Percentiles rank a stretch among this genome's conserved stretches.
Evolutionary conservation across 2,888 invertebrate species (phyloP).

Genomic region (Macrosiphum euphorbiae): DNA sequence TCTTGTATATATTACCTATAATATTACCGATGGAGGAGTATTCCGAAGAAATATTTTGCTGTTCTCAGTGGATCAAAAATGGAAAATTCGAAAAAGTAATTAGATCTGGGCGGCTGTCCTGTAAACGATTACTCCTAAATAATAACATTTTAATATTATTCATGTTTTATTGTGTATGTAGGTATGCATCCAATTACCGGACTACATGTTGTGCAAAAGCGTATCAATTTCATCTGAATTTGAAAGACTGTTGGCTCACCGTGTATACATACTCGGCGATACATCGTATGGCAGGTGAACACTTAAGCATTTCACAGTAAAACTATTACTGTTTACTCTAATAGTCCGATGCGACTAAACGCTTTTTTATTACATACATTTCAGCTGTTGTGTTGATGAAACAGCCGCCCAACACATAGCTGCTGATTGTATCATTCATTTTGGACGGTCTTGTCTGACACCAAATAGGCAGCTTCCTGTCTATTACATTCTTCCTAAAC

Average conservation of each 20-base stretch:
- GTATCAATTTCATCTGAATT: slow-evolving; percentile 76
- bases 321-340: not conserved
- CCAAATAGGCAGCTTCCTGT: slow-evolving; percentile 82
- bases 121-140: not conserved
- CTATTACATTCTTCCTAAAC: slow-evolving; percentile 79
- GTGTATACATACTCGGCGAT: slow-evolving; percentile 87
- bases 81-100: slow-evolving; percentile 78
- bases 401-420: slow-evolving; percentile 90
- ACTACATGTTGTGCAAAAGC: slow-evolving; percentile 80
- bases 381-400: slow-evolving; percentile 90
- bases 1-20: not conserved
- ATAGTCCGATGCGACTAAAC: not conserved
- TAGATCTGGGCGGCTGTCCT: slow-evolving; percentile 53
- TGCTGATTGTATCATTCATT: slow-evolving; percentile 90
- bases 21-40: not conserved
- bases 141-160: not conserved
- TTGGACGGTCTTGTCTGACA: slow-evolving; percentile 90
- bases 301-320: slow-evolving; percentile 16
- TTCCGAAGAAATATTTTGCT: slow-evolving; percentile 73
- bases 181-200: slow-evolving; percentile 95
- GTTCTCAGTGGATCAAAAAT: slow-evolving; percentile 79
- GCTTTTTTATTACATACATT: slow-evolving; percentile 67
- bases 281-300: slow-evolving; percentile 88
- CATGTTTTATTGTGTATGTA: slow-evolving; percentile 70
- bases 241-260: slow-evolving; percentile 73